Base-by-base conservation (phyloP, 2,113 vertebrate species). In the Noturus placidus region DNA sequence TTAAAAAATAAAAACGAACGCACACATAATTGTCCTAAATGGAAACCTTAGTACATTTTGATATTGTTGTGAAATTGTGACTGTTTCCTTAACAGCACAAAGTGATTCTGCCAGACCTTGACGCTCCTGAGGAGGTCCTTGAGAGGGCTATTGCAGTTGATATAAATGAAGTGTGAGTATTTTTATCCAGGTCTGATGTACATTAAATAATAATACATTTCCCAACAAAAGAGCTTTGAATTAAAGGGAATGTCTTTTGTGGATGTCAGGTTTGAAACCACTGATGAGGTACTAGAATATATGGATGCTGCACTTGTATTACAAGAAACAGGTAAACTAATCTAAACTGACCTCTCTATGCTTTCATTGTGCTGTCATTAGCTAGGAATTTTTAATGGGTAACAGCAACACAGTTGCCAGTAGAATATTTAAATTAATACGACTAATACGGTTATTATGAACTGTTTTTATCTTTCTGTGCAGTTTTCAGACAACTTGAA, bases 401-500 rank as follows among this genome's bases (percentile, higher is more conserved):
- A 8, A 70, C 33, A 35, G 33, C 13, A 35, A 72, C 35, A 5
- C 8, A 38, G 17, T 22, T 76, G 38, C 38, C 22, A 50, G 42
- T 6, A 14, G 25, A 15, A 50, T 79, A 30, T 54, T 54, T 7
- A 52, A 27, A 8, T 17, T 30, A 50, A 22, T 70, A 72, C 42
- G 25, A 5, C 30, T 85, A 76, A 76, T 33, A 70, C n/a, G n/a
- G n/a, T 42, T 78, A 6, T 8, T 15, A 78, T 56, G 7, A 3
- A 2, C 27, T 35, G 30, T 57, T 63, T 79, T 54, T 17, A 38
- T 78, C 7, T 85, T 86, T 61, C 6, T 56, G 35, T 65, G 11
- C 93, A 99, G 98, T 98, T 59, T 94, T 98, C 90, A 95, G 97
- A 86, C 98, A 99, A 93, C 95, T 99, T 83, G 98, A 98, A 86